Percentiles rank a stretch among this genome's conserved stretches.
Conservation (phyloP, 2,888 invertebrate genomes). For the Gortyna flavago region DNA sequence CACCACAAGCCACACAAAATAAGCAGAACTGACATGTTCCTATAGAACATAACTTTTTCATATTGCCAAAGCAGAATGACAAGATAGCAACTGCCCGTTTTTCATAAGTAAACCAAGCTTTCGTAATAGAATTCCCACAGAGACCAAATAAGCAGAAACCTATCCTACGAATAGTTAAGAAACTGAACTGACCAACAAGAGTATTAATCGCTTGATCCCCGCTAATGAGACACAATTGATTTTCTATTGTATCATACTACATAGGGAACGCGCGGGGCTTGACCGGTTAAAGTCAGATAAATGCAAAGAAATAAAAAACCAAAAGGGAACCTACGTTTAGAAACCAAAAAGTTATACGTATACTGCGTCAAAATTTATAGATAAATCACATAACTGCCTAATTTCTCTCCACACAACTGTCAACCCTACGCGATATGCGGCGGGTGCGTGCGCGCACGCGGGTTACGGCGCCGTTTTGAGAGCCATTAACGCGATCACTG, state of each 20-base stretch:
- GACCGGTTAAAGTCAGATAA: not conserved
- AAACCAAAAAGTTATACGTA: not conserved
- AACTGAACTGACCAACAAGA: not conserved
- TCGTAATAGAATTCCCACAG: no score
- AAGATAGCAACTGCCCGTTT: not conserved
- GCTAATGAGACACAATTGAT: no score
- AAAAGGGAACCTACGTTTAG: not conserved
- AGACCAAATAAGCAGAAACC: not conserved
- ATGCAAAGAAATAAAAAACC: not conserved
- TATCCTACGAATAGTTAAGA: not conserved
- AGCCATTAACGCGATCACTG: constrained; percentile 66
- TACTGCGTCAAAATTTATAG: not conserved
- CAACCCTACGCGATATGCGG: constrained; percentile 59
- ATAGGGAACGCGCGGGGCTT: no score
- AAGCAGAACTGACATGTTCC: not conserved
- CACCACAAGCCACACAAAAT: not conserved
- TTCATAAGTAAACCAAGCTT: not conserved
- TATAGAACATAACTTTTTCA: not conserved
- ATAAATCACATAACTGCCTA: not conserved
- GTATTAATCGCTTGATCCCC: no score
- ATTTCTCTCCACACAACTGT: not conserved
- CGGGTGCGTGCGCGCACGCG: constrained; percentile 57
- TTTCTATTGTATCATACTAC: no score
- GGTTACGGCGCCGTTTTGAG: constrained; percentile 62
- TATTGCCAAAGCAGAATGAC: not conserved